Percentiles rank a stretch among this genome's conserved stretches.
phyloP scores from a whole-genome alignment of 2,113 vertebrate genomes.

The Nothobranchius furzeri region DNA sequence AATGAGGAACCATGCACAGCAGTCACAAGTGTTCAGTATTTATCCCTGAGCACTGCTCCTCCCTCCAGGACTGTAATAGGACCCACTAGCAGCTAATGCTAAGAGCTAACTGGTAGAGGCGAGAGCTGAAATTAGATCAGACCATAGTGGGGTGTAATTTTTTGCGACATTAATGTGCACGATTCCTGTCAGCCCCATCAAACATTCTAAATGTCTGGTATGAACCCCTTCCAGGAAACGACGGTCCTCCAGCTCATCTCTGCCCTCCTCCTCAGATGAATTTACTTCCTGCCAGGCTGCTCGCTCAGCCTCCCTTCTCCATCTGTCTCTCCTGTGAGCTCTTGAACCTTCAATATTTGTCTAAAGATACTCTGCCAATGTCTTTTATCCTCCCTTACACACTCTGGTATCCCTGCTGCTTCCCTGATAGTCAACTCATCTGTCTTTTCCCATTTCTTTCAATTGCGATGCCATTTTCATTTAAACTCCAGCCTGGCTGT shows the following conservation, averaged over 20 bases:
- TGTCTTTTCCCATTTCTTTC: not conserved
- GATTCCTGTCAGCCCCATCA: constrained; percentile 3
- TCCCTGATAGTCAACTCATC: constrained; percentile 9
- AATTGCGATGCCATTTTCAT: constrained; percentile 4
- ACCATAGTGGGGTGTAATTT: not conserved
- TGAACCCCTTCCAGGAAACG: constrained; percentile 8
- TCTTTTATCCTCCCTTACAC: constrained; percentile 32
- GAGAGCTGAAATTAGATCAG: not conserved
- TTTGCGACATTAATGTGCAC: not conserved
- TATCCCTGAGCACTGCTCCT: too few relatives aligned
- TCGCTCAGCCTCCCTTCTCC: constrained; percentile 31
- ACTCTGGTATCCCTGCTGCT: constrained; percentile 12
- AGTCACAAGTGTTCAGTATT: too few relatives aligned
- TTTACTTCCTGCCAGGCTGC: constrained; percentile 28
- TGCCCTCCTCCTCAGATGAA: constrained; percentile 47
- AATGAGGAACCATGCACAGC: too few relatives aligned
- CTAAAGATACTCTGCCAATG: constrained; percentile 45
- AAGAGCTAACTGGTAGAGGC: not conserved
- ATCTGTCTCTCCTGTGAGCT: constrained; percentile 24
- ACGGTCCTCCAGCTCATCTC: constrained; percentile 47
- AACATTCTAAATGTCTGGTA: constrained; percentile 7
- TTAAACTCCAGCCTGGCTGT: not conserved
- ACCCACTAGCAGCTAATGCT: not conserved
- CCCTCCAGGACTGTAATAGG: not conserved
- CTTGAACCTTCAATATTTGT: constrained; percentile 60